phyloP scores from a whole-genome alignment of 2,113 vertebrate species.

The Cyprinodon tularosa region DNA sequence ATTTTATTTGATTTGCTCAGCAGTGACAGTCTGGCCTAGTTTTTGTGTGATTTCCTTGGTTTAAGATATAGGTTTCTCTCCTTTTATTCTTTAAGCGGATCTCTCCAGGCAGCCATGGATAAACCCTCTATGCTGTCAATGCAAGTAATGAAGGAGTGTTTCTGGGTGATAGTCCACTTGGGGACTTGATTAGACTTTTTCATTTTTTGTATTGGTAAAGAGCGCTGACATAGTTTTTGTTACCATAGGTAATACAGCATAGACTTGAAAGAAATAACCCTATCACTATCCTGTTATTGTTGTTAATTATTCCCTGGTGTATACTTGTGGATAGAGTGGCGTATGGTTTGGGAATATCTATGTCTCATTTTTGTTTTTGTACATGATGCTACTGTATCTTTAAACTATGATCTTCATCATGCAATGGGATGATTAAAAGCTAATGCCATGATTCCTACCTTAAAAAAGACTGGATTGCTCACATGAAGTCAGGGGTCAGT shows the following conservation, averaged over 20 bases:
- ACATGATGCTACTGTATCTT: not conserved
- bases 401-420: not conserved
- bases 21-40: slow-evolving; percentile 36
- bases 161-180: not conserved
- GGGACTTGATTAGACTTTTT: not conserved
- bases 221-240: not conserved
- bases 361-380: not conserved
- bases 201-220: not conserved
- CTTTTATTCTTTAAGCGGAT: not conserved
- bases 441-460: not conserved
- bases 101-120: slow-evolving; percentile 3
- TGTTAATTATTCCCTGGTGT: not conserved
- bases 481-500: too few relatives aligned
- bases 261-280: not conserved
- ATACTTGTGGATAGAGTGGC: not conserved
- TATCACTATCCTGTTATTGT: not conserved
- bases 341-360: too few relatives aligned
- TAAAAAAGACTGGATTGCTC: not conserved
- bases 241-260: not conserved
- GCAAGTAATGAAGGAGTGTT: not conserved
- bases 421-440: not conserved
- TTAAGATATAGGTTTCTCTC: slow-evolving; percentile 21
- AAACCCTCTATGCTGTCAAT: not conserved
- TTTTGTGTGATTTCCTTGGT: slow-evolving; percentile 3
- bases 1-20: slow-evolving; percentile 36